phyloP scores from a whole-genome alignment of 2,113 vertebrate species.

The Cyanoliseus patagonus region DNA sequence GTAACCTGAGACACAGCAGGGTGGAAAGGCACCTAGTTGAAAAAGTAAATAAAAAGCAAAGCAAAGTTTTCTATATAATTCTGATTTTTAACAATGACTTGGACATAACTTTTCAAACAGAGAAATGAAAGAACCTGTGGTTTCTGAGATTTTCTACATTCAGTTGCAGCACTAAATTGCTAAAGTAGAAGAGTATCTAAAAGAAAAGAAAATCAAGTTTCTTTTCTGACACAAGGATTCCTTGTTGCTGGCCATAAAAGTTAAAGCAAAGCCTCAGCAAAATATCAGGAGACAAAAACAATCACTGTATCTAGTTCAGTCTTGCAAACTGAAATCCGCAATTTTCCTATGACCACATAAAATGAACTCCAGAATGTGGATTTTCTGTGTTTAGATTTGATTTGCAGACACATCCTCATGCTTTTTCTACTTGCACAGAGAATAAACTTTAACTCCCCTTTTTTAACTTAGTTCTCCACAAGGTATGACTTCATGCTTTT shows the following conservation, averaged over 20 bases:
- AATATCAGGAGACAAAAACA: conserved; percentile 29
- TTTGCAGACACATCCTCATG: conserved; percentile 8
- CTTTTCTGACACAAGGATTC: conserved; percentile 42
- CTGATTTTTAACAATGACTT: conserved; percentile 22
- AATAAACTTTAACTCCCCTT: neutral
- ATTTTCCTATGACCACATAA: conserved; percentile 35
- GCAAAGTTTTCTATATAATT: conserved; percentile 29
- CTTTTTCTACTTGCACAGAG: neutral
- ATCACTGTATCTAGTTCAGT: neutral
- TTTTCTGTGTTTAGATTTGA: conserved; percentile 54
- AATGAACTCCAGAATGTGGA: conserved; percentile 19
- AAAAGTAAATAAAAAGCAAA: conserved; percentile 55
- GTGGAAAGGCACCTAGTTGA: conserved; percentile 27
- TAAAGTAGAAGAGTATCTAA: conserved; percentile 21
- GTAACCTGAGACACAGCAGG: neutral
- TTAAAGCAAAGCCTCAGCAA: conserved; percentile 35
- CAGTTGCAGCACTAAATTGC: neutral
- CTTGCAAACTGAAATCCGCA: neutral
- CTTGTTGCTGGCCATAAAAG: conserved; percentile 26
- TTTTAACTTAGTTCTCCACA: conserved; percentile 27
- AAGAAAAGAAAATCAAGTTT: conserved; percentile 49
- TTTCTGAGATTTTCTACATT: conserved; percentile 31
- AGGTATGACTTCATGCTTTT: neutral
- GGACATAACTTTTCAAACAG: conserved; percentile 33
- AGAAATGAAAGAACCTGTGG: conserved; percentile 30